phyloP scores from a whole-genome alignment of 2,888 invertebrate species.

The Epistrophe grossulariae region DNA sequence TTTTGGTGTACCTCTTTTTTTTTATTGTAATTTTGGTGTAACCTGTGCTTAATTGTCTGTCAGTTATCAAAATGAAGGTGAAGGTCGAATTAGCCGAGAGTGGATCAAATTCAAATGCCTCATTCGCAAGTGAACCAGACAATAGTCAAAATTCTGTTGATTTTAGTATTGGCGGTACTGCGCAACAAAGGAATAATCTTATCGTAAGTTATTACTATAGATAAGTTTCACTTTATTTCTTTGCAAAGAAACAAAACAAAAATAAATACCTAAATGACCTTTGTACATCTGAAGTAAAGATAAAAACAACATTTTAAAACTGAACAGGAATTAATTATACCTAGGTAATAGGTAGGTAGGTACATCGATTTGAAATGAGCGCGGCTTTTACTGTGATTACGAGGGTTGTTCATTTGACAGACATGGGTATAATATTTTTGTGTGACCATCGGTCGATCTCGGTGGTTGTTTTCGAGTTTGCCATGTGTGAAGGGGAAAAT shows the following conservation, averaged over 20 bases:
- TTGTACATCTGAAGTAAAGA: neutral
- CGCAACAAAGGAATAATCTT: constrained; percentile 70
- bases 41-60: neutral
- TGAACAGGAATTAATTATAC: neutral
- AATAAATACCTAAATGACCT: constrained; percentile 22
- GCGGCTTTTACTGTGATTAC: constrained; percentile 5
- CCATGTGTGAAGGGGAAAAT: constrained; percentile 17
- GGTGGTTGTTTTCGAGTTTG: constrained; percentile 43
- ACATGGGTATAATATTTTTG: neutral
- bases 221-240: constrained; percentile 24
- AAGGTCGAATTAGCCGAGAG: constrained; percentile 69
- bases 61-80: constrained; percentile 62
- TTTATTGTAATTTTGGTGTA: constrained; percentile 22
- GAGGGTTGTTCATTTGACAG: constrained; percentile 36
- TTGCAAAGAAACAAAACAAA: neutral
- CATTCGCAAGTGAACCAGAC: constrained; percentile 57
- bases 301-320: constrained; percentile 19
- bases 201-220: constrained; percentile 66
- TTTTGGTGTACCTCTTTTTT: neutral
- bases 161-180: constrained; percentile 45
- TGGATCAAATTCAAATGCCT: constrained; percentile 65
- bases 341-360: too few species aligned
- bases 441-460: constrained; percentile 11
- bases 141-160: constrained; percentile 70
- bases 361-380: constrained; percentile 10